Evolutionary conservation across 2,888 invertebrate species (phyloP).

Genomic region (Tipula confusa): DNA sequence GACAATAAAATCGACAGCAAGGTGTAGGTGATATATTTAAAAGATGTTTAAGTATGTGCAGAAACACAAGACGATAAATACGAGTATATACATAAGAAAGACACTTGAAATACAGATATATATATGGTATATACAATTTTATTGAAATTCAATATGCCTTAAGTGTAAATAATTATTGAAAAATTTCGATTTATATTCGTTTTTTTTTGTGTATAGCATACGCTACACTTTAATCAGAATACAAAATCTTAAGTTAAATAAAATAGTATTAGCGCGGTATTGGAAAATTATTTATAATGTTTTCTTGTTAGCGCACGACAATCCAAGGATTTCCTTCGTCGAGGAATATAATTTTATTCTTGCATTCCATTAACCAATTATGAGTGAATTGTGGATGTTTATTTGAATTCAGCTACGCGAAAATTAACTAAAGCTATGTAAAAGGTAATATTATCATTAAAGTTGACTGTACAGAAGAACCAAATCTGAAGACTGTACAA

Average conservation of each 20-base stretch:
- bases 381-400: no score
- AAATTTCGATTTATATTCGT: background rate
- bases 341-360: background rate
- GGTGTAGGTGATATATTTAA: constrained; percentile 20
- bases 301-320: background rate
- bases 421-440: no score
- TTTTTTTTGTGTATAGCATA: background rate
- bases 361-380: no score
- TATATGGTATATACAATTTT: background rate
- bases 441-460: no score
- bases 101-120: constrained; percentile 5
- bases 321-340: background rate
- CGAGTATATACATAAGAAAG: background rate
- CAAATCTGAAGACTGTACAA: no score
- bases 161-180: constrained; percentile 25
- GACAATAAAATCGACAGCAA: constrained; percentile 12
- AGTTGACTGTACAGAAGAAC: no score
- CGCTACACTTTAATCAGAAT: background rate
- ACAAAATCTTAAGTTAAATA: background rate
- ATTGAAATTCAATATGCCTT: background rate
- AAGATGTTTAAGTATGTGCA: constrained; percentile 3
- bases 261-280: background rate
- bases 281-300: background rate
- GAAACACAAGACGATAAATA: background rate
- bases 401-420: no score